Evolutionary conservation across 2,888 invertebrate genomes (phyloP), one percentile per base, ranked within the genome.

Genomic region (Agriopis leucophaearia): DNA sequence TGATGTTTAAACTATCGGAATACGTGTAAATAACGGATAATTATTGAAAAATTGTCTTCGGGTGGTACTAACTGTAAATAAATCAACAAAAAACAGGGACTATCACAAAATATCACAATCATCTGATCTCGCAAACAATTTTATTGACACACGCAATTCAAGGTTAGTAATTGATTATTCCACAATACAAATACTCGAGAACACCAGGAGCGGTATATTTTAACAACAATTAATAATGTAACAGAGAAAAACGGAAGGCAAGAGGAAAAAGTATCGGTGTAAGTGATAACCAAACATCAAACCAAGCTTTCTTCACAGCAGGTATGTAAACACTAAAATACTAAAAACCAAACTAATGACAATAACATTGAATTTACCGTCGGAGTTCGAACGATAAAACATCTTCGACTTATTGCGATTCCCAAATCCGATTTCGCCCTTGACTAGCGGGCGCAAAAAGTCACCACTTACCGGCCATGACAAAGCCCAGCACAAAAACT

Each of bases 401-500:
- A 94, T 94, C 94, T 94, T 94, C 93, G 86, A 92, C 84, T 64
- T 91, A 92, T 91, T 93, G 91, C 91, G 93, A 94, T 91, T 94
- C 91, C 91, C 88, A 90, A 93, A 88, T 91, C 93, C 93, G 87
- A 92, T 93, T 92, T 94, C 94, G 93, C 93, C 94, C 94, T 94
- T 94, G 92, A 92, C 88, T 91, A 91, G 87, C 90, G 91, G 91
- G 91, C 91, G 91, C 91, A 89, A 93, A 94, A 94, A 94, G 93
- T 94, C 94, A 92, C 93, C 94, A 96, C 96, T 96, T 96, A 96
- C 96, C 96, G 96, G 96, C 96, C 96, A 96, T 96, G 96, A 96
- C 96, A 96, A 95, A 95, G 90, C 92, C 94, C 93, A 93, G 94
- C 94, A 93, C 93, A 90, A 92, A 88, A 92, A 92, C 91, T 92